Evolutionary conservation across 2,113 vertebrate genomes (phyloP), one percentile per base, ranked within the genome.

Genomic region (Grallaria varia): DNA sequence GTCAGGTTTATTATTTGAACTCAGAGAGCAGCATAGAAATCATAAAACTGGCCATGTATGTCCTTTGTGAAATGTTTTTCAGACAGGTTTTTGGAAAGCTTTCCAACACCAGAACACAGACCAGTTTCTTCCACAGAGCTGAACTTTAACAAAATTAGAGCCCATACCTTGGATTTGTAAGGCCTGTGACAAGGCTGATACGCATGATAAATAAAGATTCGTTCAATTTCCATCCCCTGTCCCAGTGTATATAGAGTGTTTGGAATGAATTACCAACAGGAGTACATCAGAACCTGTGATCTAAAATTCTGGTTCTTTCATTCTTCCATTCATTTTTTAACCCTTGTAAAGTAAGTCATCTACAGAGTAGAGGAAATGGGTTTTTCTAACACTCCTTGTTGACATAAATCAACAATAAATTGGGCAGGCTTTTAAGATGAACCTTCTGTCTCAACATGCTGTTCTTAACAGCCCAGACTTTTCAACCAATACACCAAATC

Each of bases 221-320:
- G 9, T 40, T 81, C 25, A n/a, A 33, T 47, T 9, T 73, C 14
- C 8, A 6, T 53, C 33, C 73, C 5, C 14, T 42, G 6, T 56
- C 37, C 30, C 27, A 39, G 2, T 39, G 27, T 33, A 27, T 28
- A n/a, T 4, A 28, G 5, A 52, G 16, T 22, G 30, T 53, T 75
- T 76, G 16, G 21, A 45, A 63, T 39, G 44, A 60, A 53, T 24
- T 62, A 55, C 22, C 19, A 59, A 39, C 4, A 69, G 44, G 13
- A 72, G 18, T 21, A 37, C 7, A 44, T 35, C 9, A 82, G 37
- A 85, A 53, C 2, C 25, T 37, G 30, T 0, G 0, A 52, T 72
- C 15, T 62, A 56, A 87, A 74, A 62, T 20, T 4, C 9, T 39
- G 9, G 9, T 14, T 35, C 1, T 25, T 53, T 45, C 11, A 8